These are phyloP conservation scores for Nomada goodeniana DNA, from an alignment of 2,888 invertebrate species.

Conservation along the genomic window DNA sequence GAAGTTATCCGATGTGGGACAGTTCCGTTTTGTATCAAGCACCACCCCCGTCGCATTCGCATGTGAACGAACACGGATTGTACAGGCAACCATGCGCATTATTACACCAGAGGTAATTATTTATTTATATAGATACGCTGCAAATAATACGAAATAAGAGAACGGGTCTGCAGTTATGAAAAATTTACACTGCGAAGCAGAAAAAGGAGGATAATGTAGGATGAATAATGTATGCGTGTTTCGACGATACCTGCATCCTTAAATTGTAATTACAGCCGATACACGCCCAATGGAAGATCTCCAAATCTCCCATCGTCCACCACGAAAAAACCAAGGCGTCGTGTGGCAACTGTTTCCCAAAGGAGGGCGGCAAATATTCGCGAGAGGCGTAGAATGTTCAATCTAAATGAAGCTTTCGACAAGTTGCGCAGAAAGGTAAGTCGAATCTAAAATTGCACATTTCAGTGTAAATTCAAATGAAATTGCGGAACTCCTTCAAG, in stretches of 20 bases:
- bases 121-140: no score
- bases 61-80: slow-evolving; percentile 80
- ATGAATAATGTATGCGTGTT: no score
- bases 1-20: slow-evolving; percentile 82
- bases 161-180: no score
- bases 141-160: no score
- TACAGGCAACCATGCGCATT: slow-evolving; percentile 83
- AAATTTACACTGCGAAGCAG: no score
- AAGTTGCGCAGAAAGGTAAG: slow-evolving; percentile 93
- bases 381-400: slow-evolving; percentile 97
- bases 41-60: slow-evolving; percentile 80
- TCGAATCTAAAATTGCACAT: not conserved
- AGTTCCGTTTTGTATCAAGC: slow-evolving; percentile 82
- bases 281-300: slow-evolving; percentile 80
- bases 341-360: slow-evolving; percentile 96
- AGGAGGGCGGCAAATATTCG: slow-evolving; percentile 96
- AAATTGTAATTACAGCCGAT: slow-evolving; percentile 74
- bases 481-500: no score
- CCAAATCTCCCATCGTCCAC: slow-evolving; percentile 80
- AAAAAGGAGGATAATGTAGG: no score
- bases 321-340: slow-evolving; percentile 92
- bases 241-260: not conserved
- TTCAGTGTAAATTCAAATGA: not conserved
- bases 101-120: slow-evolving; percentile 80
- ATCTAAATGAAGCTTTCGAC: slow-evolving; percentile 98